These are phyloP conservation scores for Ennomos erosarius DNA, from an alignment of 2,888 invertebrate genomes.

Conservation along the genomic window DNA sequence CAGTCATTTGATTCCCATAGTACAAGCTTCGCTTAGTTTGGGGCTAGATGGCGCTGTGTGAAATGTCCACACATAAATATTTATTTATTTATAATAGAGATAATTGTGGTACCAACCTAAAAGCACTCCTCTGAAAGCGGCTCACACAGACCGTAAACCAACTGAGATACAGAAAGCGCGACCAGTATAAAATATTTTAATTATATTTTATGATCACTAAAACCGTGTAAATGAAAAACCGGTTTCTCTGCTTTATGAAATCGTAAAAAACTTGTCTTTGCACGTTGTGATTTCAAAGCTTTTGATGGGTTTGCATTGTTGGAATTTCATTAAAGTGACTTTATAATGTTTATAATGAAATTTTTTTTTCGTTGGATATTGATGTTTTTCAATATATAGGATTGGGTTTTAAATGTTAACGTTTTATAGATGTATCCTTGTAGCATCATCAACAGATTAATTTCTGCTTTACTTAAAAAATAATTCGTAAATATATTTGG, in stretches of 20 bases:
- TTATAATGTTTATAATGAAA: constrained; percentile 32
- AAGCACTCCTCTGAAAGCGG: constrained; percentile 62
- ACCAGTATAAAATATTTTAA: constrained; percentile 83
- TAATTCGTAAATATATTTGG: too few relatives aligned
- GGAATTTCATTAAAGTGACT: constrained; percentile 66
- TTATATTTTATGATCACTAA: constrained; percentile 84
- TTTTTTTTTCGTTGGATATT: constrained; percentile 9
- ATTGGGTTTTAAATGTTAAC: too few relatives aligned
- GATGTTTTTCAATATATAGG: background rate
- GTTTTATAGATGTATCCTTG: too few relatives aligned
- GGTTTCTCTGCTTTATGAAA: constrained; percentile 79
- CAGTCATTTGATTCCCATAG: too few relatives aligned
- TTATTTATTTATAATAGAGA: too few relatives aligned
- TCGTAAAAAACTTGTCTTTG: constrained; percentile 83
- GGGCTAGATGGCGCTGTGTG: too few relatives aligned
- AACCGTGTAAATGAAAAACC: constrained; percentile 85
- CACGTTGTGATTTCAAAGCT: constrained; percentile 47
- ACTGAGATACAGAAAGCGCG: constrained; percentile 66
- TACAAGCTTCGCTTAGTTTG: too few relatives aligned
- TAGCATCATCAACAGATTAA: too few relatives aligned
- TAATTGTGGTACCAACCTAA: constrained; percentile 52
- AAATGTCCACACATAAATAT: too few relatives aligned
- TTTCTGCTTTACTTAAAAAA: too few relatives aligned
- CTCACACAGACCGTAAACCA: constrained; percentile 72
- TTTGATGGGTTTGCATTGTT: constrained; percentile 79